Evolutionary conservation across 2,113 vertebrate genomes (phyloP).

Genomic region (Calyptommatus sinebrachiatus): DNA sequence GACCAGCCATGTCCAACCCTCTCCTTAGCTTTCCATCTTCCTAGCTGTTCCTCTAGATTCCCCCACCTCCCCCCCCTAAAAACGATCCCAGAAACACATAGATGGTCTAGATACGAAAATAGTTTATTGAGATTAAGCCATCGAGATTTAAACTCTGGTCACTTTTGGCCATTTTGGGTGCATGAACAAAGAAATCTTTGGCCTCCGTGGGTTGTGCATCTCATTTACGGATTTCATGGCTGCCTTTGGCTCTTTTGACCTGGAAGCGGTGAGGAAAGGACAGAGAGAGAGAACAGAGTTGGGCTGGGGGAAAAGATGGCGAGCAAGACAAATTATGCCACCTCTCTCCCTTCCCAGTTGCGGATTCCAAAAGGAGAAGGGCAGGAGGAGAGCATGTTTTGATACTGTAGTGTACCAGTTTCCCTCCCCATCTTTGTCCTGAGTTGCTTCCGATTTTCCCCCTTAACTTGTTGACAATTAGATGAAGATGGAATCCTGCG

Average conservation of each 20-base stretch:
- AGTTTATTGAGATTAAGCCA: constrained; percentile 22
- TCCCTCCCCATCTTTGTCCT: too few relatives aligned
- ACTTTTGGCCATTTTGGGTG: too few relatives aligned
- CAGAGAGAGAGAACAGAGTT: background rate
- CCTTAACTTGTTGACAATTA: too few relatives aligned
- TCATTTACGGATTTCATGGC: background rate
- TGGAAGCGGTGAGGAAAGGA: background rate
- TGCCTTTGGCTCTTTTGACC: background rate
- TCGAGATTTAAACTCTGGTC: background rate
- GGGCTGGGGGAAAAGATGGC: too few relatives aligned
- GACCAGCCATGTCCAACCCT: background rate
- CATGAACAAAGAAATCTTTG: too few relatives aligned
- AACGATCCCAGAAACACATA: background rate
- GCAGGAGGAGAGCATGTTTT: background rate
- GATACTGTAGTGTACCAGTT: too few relatives aligned
- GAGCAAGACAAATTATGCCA: background rate
- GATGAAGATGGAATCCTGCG: too few relatives aligned
- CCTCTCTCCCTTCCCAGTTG: background rate
- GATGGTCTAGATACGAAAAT: constrained; percentile 19
- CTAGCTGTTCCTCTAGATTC: too few relatives aligned
- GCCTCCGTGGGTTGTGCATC: background rate
- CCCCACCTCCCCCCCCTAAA: background rate
- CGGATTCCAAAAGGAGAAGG: too few relatives aligned
- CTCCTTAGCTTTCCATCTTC: background rate
- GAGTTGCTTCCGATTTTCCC: too few relatives aligned